phyloP scores from a whole-genome alignment of 1,140 invertebrate genomes.

The Hypsibius dujardini region DNA sequence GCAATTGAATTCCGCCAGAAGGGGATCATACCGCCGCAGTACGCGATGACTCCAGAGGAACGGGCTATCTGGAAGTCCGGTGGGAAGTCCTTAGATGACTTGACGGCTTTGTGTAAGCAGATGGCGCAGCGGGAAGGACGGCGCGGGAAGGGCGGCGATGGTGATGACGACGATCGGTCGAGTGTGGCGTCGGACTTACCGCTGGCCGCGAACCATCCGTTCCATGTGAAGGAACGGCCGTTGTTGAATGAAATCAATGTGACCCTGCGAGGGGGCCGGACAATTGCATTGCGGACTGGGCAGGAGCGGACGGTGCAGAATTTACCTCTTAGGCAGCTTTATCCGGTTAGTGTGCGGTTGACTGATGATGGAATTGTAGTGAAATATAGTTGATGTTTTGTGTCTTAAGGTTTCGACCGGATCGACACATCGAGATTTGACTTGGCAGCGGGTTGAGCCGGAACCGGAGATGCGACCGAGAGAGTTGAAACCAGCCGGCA shows the following conservation, averaged over 20 bases:
- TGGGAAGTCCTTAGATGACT: constrained; percentile 5
- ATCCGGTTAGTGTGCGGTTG: too few species aligned
- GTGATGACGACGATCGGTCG: constrained; percentile 4
- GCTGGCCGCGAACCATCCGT: constrained; percentile 20
- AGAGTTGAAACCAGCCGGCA: background rate
- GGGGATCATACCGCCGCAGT: background rate
- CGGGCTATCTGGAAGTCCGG: background rate
- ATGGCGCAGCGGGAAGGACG: background rate
- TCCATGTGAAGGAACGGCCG: constrained; percentile 21
- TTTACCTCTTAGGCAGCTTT: constrained; percentile 11
- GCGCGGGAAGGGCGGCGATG: background rate
- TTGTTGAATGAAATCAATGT: constrained; percentile 20
- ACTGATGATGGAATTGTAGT: too few species aligned
- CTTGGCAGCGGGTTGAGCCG: constrained; percentile 25
- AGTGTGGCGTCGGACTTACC: constrained; percentile 9
- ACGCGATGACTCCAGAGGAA: constrained; percentile 10
- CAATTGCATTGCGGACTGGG: background rate
- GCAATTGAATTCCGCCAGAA: background rate
- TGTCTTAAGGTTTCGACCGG: too few species aligned
- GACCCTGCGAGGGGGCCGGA: background rate
- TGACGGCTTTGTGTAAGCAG: constrained; percentile 8
- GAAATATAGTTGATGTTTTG: too few species aligned
- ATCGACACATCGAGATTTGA: constrained; percentile 18
- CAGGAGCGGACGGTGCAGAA: background rate
- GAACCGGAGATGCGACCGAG: background rate